phyloP scores from a whole-genome alignment of 2,888 invertebrate species.

The Ecliptopera silaceata region DNA sequence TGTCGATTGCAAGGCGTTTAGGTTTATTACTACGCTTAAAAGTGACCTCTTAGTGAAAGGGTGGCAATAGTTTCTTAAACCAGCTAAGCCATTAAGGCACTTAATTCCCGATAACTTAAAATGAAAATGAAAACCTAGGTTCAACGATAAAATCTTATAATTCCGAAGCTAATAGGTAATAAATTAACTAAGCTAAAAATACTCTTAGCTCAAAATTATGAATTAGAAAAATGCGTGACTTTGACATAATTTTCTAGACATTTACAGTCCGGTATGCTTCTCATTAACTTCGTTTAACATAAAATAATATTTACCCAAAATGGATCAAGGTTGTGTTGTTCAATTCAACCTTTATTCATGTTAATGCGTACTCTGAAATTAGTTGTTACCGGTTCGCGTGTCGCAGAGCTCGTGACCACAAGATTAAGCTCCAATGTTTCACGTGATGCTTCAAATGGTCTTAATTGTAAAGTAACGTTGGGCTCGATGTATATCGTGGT shows the following conservation, averaged over 20 bases:
- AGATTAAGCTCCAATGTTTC: slow-evolving; percentile 58
- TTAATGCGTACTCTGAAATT: slow-evolving; percentile 69
- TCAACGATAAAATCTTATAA: slow-evolving; percentile 18
- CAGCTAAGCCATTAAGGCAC: neutral
- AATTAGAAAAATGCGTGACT: slow-evolving; percentile 36
- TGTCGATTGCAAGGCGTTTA: slow-evolving; percentile 37
- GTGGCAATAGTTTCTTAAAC: slow-evolving; percentile 22
- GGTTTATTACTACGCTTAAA: slow-evolving; percentile 36
- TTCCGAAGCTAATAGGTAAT: slow-evolving; percentile 5
- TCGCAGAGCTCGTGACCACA: slow-evolving; percentile 50
- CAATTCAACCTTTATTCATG: slow-evolving; percentile 45
- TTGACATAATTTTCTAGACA: slow-evolving; percentile 48
- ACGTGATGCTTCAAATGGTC: slow-evolving; percentile 58
- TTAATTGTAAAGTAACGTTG: slow-evolving; percentile 59
- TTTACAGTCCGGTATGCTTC: slow-evolving; percentile 31
- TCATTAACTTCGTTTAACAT: slow-evolving; percentile 38
- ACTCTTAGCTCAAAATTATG: slow-evolving; percentile 15
- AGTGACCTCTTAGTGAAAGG: slow-evolving; percentile 26
- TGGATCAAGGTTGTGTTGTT: slow-evolving; percentile 64
- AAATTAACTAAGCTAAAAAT: slow-evolving; percentile 14
- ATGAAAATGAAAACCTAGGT: slow-evolving; percentile 1
- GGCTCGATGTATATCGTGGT: slow-evolving; percentile 66
- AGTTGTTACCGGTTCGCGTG: slow-evolving; percentile 72
- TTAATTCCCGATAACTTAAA: too few species aligned
- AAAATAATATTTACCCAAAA: slow-evolving; percentile 44